Base-by-base conservation (phyloP, 2,888 invertebrate genomes). In the Agrochola litura region DNA sequence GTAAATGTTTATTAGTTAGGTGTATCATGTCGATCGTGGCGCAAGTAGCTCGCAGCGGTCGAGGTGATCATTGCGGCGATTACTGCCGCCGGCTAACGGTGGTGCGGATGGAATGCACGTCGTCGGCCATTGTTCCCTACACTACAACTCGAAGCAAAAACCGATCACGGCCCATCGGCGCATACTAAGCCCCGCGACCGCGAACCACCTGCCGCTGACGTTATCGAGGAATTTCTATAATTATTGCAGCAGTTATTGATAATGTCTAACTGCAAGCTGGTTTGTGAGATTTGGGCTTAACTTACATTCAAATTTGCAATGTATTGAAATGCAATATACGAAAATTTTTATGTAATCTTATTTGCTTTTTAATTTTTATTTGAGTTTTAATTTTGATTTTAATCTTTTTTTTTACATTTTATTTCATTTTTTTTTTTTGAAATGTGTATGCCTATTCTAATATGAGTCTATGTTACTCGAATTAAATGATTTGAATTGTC, bases 71-170 rank as follows among this genome's bases (percentile, higher is more conserved):
- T 92, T 89, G 94, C 91, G 84, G 87, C 93, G 92, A 95, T 94
- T 93, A 94, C 92, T 88, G 89, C 89, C 91, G 92, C 85, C 91
- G 91, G 90, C 88, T 96, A 95, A 96, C 96, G 96, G 96, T 95
- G 95, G 90, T 91, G 90, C 88, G 86, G 91, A 89, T 91, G 96
- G 96, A 95, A 95, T 96, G 96, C 90, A 91, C 92, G 93, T 84
- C 92, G 86, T 79, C 88, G 93, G 93, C 93, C 95, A 95, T 96
- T 96, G 95, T 96, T 95, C 92, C 92, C 91, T 89, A 88, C 88
- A 88, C 83, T 75, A 83, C 77, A 82, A 88, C 89, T 85, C 83
- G 86, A 86, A 90, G 93, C 93, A 95, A 95, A 95, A 95, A 95
- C 93, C 90, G 92, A 93, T 89, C 93, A 91, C 90, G 90, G 90